phyloP scores from a whole-genome alignment of 1,140 invertebrate species.

The Ceratitis capitata region DNA sequence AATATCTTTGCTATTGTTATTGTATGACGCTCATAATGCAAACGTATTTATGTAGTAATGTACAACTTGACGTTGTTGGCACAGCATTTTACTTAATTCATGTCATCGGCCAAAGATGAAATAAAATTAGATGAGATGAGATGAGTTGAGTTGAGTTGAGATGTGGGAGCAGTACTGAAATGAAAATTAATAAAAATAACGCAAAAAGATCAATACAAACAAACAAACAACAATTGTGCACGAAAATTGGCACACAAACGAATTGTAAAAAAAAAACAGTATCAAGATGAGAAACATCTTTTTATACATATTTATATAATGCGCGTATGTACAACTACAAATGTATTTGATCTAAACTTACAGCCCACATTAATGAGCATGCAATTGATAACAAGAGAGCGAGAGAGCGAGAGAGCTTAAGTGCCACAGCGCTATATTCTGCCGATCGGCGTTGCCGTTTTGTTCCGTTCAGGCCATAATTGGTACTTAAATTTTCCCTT shows the following conservation, averaged over 20 bases:
- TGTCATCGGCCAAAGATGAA: conserved; percentile 30
- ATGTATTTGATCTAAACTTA: neutral
- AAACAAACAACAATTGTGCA: neutral
- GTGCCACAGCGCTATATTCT: too few relatives aligned
- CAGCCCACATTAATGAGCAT: neutral
- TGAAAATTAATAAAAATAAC: too few relatives aligned
- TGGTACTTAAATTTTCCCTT: too few relatives aligned
- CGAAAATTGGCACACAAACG: neutral
- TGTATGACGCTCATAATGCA: neutral
- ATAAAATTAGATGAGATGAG: neutral
- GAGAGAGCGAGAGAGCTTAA: too few relatives aligned
- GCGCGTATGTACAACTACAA: too few relatives aligned
- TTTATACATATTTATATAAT: neutral
- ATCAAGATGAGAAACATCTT: neutral
- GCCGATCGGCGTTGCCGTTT: too few relatives aligned
- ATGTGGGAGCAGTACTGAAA: neutral
- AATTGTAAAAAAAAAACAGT: neutral
- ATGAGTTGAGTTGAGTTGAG: too few relatives aligned
- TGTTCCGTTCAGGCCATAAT: too few relatives aligned
- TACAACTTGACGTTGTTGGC: conserved; percentile 7
- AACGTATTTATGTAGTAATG: conserved; percentile 10
- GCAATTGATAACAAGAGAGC: neutral
- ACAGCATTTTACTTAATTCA: neutral
- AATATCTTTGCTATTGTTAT: neutral
- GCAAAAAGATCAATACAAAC: neutral